Evolutionary conservation across 2,113 vertebrate species (phyloP).

Genomic region (Dolichallabes microphthalmus): DNA sequence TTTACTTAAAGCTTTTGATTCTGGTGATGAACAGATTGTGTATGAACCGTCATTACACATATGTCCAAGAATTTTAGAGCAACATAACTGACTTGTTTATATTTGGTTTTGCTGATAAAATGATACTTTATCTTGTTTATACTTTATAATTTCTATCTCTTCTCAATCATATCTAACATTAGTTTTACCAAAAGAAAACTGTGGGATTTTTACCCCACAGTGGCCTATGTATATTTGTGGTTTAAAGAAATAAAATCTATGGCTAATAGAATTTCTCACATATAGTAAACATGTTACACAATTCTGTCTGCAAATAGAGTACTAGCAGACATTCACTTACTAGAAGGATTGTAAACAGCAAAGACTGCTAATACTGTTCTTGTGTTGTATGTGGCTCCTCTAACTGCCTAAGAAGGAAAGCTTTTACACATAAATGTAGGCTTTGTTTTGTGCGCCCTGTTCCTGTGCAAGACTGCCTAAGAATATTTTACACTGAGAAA

Average conservation of each 20-base stretch:
- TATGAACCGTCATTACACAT: neutral
- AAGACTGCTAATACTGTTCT: conserved; percentile 42
- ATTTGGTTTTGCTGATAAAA: neutral
- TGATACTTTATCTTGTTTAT: neutral
- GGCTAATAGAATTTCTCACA: neutral
- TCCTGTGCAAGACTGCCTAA: conserved; percentile 8
- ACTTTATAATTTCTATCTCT: neutral
- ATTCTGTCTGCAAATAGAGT: conserved; percentile 52
- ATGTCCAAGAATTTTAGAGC: neutral
- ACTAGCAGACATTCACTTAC: conserved; percentile 56
- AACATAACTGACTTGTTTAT: neutral
- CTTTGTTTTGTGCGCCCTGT: conserved; percentile 53
- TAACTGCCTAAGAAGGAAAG: conserved; percentile 53
- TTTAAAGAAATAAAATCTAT: neutral
- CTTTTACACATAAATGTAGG: conserved; percentile 56
- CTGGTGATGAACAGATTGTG: neutral
- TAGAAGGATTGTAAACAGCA: conserved; percentile 57
- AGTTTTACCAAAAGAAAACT: neutral
- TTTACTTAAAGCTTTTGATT: neutral
- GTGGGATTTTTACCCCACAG: neutral
- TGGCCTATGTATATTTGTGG: neutral
- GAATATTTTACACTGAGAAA: conserved; percentile 27
- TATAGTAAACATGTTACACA: conserved; percentile 6
- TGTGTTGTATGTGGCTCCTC: conserved; percentile 36
- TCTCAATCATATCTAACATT: neutral